Conservation (phyloP, 2,888 invertebrate species). For the Coremacera marginata region DNA sequence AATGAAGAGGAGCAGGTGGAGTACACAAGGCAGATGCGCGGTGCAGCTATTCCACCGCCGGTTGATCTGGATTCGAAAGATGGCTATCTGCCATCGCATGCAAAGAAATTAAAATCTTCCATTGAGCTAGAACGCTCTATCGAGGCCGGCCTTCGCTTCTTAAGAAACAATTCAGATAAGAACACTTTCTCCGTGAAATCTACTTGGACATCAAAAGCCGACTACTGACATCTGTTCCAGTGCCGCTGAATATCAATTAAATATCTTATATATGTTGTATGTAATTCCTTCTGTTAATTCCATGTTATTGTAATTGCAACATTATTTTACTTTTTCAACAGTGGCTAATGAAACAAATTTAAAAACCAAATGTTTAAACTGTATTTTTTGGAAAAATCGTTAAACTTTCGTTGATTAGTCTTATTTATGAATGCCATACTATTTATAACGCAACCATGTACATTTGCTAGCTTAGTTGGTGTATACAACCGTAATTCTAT, state of each 20-base stretch:
- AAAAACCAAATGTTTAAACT: too few species aligned
- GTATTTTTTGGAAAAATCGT: too few species aligned
- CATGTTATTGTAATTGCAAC: too few species aligned
- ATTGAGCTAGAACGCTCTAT: constrained; percentile 71
- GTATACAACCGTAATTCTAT: too few species aligned
- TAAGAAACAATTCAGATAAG: constrained; percentile 72
- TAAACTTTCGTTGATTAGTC: too few species aligned
- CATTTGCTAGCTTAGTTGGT: too few species aligned
- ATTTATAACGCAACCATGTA: too few species aligned
- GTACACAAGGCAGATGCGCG: constrained; percentile 46
- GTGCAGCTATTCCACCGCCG: constrained; percentile 76
- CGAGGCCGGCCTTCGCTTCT: constrained; percentile 72
- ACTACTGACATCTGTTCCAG: constrained; percentile 55
- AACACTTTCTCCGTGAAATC: constrained; percentile 61
- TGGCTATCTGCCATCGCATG: constrained; percentile 46
- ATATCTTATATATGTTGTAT: neutral
- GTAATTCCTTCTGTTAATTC: neutral
- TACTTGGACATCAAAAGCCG: constrained; percentile 66
- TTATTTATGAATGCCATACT: too few species aligned
- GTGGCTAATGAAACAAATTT: too few species aligned
- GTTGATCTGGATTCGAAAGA: constrained; percentile 75
- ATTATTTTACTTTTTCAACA: too few species aligned
- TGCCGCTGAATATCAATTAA: too few species aligned
- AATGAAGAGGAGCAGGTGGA: constrained; percentile 16
- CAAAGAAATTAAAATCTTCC: constrained; percentile 53